phyloP scores from a whole-genome alignment of 2,113 vertebrate genomes.

The Ophthalmolycus amberensis region DNA sequence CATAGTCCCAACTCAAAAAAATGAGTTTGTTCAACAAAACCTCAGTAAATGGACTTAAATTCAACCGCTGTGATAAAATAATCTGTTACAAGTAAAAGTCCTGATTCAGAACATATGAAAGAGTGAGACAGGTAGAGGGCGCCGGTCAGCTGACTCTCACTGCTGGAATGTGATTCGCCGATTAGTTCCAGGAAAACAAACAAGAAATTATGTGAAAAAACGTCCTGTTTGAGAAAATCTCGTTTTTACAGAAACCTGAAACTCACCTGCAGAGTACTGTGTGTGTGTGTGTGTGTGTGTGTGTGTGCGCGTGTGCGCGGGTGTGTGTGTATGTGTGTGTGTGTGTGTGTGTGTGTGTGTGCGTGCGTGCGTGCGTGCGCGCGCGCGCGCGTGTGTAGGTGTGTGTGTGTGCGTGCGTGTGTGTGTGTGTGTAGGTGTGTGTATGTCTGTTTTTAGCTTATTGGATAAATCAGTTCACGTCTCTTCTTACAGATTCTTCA shows the following conservation, averaged over 20 bases:
- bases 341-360: slow-evolving; percentile 11
- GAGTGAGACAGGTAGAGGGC: not conserved
- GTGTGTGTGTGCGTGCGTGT: slow-evolving; percentile 10
- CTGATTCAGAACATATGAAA: no score
- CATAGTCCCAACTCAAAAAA: no score
- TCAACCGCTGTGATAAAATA: no score
- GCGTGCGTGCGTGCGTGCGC: no score
- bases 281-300: slow-evolving; percentile 23
- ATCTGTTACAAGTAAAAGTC: no score
- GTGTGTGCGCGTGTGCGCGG: no score
- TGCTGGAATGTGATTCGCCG: slow-evolving; percentile 30
- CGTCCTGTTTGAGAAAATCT: not conserved
- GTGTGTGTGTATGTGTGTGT: not conserved
- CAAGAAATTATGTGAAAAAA: slow-evolving; percentile 31
- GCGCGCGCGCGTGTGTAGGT: no score
- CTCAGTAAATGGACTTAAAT: no score
- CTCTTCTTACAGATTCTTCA: slow-evolving; percentile 26
- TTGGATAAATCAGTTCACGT: slow-evolving; percentile 6
- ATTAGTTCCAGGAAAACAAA: slow-evolving; percentile 10
- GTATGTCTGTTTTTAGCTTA: slow-evolving; percentile 21
- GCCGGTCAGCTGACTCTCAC: not conserved
- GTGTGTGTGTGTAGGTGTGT: slow-evolving; percentile 3
- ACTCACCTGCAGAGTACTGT: slow-evolving; percentile 12
- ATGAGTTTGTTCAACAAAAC: no score
- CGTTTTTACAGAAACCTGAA: slow-evolving; percentile 34